Evolutionary conservation across 1,140 invertebrate species (phyloP), one percentile per base, ranked within the genome.

Genomic region (Colletes gigas): DNA sequence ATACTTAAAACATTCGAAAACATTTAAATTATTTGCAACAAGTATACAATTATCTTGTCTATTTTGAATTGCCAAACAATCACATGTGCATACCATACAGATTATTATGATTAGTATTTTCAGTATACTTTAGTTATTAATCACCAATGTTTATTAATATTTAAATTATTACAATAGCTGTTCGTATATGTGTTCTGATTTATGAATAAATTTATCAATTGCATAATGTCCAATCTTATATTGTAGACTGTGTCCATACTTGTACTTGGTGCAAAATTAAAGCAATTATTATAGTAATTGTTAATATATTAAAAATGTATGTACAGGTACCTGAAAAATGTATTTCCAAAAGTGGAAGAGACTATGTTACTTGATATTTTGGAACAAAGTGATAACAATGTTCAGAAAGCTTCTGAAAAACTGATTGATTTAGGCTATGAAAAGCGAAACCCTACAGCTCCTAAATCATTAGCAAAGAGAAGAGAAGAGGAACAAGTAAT

Each of bases 281-380:
- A 19, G 30, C 2, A 30, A 30, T 15, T 63, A 4, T 54, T 50
- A 2, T 30, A 71, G 12, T 66, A 63, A 75, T 73, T 71, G 7
- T 41, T 66, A 82, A 50, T 52, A 77, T 30, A 70, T 63, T 63
- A 59, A 44, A 68, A 66, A 54, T 85, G 62, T 82, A 60, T 81
- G 81, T 81, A 79, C 92, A 98, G 97, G 94, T 98, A 98, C 92
- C 94, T 98, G 94, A 98, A 98, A 93, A 97, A 96, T 89, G 95
- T 98, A 85, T 98, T 98, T 92, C 97, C 97, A n/a, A 97, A 97
- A 93, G 97, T 96, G 0, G 97, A 98, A 83, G 97, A 98, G 91
- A 97, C 97, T n/a, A 91, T 98, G 44, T 95, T 98, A 10, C 93
- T 98, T 66, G 97, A 98, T 90, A 94, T 97, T 73, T 92, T 98